Percentiles rank a stretch among this genome's conserved stretches.
phyloP scores from a whole-genome alignment of 2,888 invertebrate species.

The Mimumesa dahlbomi region DNA sequence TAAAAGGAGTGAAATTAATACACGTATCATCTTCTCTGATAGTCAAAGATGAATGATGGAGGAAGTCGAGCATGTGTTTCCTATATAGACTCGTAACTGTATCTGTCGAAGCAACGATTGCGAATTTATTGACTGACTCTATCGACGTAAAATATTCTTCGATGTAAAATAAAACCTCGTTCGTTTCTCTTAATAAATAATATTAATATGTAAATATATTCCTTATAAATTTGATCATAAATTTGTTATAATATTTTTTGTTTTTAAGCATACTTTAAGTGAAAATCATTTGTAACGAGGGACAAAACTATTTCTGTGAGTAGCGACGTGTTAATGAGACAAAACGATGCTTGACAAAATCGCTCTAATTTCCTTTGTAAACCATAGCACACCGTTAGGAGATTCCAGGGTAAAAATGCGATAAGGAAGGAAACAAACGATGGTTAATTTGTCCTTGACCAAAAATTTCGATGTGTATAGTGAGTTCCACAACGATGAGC shows the following conservation, averaged over 20 bases:
- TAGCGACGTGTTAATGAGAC: conserved; percentile 55
- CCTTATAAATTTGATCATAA: no score
- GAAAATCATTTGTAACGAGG: rapidly evolving
- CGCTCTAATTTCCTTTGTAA: conserved; percentile 65
- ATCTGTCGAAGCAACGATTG: conserved; percentile 29
- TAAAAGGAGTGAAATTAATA: conserved; percentile 41
- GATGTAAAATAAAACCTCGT: no score
- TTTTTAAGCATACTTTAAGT: not conserved
- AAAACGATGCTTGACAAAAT: conserved; percentile 56
- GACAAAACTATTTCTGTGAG: conserved; percentile 55
- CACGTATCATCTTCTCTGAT: conserved; percentile 54
- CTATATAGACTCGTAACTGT: conserved; percentile 75
- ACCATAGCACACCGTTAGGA: conserved; percentile 65
- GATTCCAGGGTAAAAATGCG: conserved; percentile 7
- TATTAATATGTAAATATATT: no score
- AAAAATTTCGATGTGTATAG: no score
- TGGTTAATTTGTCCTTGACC: conserved; percentile 38
- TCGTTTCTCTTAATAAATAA: no score
- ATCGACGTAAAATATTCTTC: no score
- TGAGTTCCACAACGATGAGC: no score
- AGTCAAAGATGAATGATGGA: conserved; percentile 53
- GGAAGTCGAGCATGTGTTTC: not conserved
- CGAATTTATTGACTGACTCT: conserved; percentile 51
- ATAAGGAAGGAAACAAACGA: conserved; percentile 6
- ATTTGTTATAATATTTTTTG: not conserved